phyloP scores from a whole-genome alignment of 2,113 vertebrate genomes.

The zebrafish (Danio rerio) region GRCz12tu NC_133176.1:39815501-39816000 shows the following conservation, averaged over 20 bases:
- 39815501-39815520: background rate
- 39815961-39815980: background rate
- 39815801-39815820: conserved; percentile 62
- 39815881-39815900: conserved; percentile 2
- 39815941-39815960: background rate
- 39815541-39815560: conserved; percentile 54
- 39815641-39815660: background rate
- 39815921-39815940: background rate
- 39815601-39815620: conserved; percentile 36
- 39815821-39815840: conserved; percentile 38
- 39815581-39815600: conserved; percentile 65
- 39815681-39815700: too few species aligned
- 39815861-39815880: background rate
- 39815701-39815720: too few species aligned
- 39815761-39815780: too few species aligned
- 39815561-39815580: conserved; percentile 57
- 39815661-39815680: too few species aligned
- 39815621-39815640: background rate
- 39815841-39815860: background rate
- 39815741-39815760: too few species aligned
- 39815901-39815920: background rate
- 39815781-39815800: too few species aligned
- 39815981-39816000: background rate
- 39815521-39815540: background rate
- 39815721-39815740: too few species aligned